Evolutionary conservation across 2,113 vertebrate genomes (phyloP).

Genomic region (Apus apus): DNA sequence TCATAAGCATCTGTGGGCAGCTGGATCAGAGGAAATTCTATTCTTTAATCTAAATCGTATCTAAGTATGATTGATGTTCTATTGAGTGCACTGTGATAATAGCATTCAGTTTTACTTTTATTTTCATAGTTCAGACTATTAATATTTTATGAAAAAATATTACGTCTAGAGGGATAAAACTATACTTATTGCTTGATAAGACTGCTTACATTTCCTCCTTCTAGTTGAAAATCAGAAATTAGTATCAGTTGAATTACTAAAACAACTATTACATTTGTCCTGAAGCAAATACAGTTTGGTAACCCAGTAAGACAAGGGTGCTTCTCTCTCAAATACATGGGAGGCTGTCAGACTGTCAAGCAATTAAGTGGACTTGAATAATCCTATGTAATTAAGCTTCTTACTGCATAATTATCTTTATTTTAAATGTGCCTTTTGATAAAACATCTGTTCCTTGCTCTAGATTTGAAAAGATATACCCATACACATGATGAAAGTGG

Average conservation of each 20-base stretch:
- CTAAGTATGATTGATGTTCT: conserved; percentile 2
- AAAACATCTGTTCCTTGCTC: conserved; percentile 83
- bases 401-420: conserved; percentile 84
- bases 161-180: conserved; percentile 24
- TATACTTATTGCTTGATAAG: conserved; percentile 36
- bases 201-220: conserved; percentile 55
- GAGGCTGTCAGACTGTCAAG: conserved; percentile 75
- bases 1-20: accelerated
- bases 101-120: neutral
- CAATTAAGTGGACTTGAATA: conserved; percentile 85
- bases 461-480: conserved; percentile 79
- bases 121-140: conserved; percentile 17
- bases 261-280: conserved; percentile 64
- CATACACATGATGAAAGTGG: conserved; percentile 61
- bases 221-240: conserved; percentile 64
- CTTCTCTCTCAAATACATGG: conserved; percentile 65
- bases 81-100: neutral
- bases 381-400: conserved; percentile 83
- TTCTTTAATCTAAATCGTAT: conserved; percentile 5
- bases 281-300: conserved; percentile 55
- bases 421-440: conserved; percentile 85
- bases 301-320: conserved; percentile 63
- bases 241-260: conserved; percentile 62
- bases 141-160: conserved; percentile 43
- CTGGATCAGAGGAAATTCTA: neutral